These are phyloP conservation scores for Cylas formicarius DNA, from an alignment of 1,140 invertebrate species.

Conservation along the genomic window DNA sequence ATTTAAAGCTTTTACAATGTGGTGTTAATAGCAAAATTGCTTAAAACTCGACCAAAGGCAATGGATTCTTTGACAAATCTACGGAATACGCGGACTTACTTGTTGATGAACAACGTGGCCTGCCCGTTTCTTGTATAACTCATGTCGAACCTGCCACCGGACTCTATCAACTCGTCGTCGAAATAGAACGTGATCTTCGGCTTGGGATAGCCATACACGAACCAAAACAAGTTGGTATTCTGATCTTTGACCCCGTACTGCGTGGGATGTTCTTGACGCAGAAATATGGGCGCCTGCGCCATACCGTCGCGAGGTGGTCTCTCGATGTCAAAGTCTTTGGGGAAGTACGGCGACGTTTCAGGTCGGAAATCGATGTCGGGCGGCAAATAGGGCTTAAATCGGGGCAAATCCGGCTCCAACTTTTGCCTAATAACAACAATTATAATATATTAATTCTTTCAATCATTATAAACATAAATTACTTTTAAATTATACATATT, in stretches of 20 bases:
- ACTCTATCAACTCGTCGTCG: conserved; percentile 73
- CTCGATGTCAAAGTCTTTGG: conserved; percentile 84
- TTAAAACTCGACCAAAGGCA: no score
- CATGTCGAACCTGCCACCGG: conserved; percentile 71
- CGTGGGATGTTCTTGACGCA: conserved; percentile 74
- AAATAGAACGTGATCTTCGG: conserved; percentile 84
- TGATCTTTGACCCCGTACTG: conserved; percentile 86
- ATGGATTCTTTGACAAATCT: no score
- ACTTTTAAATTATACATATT: no score
- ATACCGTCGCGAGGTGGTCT: conserved; percentile 75
- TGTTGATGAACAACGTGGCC: conserved; percentile 78
- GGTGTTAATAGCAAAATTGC: no score
- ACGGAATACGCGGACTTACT: no score
- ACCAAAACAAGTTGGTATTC: conserved; percentile 82
- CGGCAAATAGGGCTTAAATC: conserved; percentile 69
- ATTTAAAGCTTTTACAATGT: no score
- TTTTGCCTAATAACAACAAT: conserved; percentile 59
- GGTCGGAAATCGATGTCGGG: conserved; percentile 79
- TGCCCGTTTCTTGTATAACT: conserved; percentile 86
- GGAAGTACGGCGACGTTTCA: conserved; percentile 82
- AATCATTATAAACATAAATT: no score
- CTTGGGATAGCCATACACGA: conserved; percentile 88
- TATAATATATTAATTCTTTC: no score
- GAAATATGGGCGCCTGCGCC: conserved; percentile 72
- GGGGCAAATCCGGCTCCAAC: conserved; percentile 70